Conservation (phyloP, 2,797 vertebrate species). For the Argentina silus region DNA sequence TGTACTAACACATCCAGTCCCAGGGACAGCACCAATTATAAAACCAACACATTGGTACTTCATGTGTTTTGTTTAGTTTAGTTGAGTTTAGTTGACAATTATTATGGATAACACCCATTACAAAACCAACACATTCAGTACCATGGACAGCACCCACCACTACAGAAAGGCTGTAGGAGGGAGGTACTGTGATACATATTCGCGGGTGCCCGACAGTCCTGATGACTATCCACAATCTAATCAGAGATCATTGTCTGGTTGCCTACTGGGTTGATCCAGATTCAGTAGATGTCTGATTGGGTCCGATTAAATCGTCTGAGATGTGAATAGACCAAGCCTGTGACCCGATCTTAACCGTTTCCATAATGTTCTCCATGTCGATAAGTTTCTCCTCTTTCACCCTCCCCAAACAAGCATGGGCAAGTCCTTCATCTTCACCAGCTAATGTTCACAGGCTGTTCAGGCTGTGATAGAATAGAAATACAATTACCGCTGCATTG, state of each 20-base stretch:
- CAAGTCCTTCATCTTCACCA: not conserved
- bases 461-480: conserved; percentile 2
- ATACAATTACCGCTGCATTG: conserved; percentile 1
- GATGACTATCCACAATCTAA: not conserved
- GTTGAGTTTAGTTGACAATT: too few relatives aligned
- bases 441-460: conserved; percentile 2
- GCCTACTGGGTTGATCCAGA: not conserved
- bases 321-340: not conserved
- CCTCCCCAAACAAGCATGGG: not conserved
- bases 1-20: too few relatives aligned
- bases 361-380: not conserved
- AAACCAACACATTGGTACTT: too few relatives aligned
- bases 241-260: not conserved
- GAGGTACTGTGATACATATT: not conserved
- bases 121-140: not conserved
- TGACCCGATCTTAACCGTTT: not conserved
- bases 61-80: too few relatives aligned
- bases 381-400: not conserved
- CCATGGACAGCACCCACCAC: not conserved
- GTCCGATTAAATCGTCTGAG: conserved; percentile 2
- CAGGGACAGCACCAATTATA: too few relatives aligned
- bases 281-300: not conserved
- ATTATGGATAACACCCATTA: not conserved
- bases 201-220: too few relatives aligned
- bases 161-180: not conserved